These are phyloP conservation scores for Sardinella longiceps DNA, from an alignment of 2,797 vertebrate genomes.

Conservation along the genomic window DNA sequence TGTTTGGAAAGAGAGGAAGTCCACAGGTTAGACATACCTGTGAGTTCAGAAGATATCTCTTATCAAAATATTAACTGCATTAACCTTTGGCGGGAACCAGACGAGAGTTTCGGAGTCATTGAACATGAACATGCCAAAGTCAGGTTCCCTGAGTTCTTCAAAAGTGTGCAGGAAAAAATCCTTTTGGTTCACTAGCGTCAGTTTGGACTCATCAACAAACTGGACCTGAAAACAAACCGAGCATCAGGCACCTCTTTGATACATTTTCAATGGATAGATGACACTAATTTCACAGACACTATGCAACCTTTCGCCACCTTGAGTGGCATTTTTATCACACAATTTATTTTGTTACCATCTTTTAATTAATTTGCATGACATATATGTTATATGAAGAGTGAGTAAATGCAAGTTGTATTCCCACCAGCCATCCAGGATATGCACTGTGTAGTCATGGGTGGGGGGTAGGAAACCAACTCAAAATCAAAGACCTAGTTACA, in stretches of 20 bases:
- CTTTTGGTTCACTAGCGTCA: constrained; percentile 80
- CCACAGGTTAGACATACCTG: constrained; percentile 22
- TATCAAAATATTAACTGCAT: neutral
- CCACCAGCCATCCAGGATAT: too few relatives aligned
- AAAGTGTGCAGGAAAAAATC: constrained; percentile 91
- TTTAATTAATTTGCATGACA: too few relatives aligned
- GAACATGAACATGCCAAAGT: constrained; percentile 87
- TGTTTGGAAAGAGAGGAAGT: constrained; percentile 60
- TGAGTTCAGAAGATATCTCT: neutral
- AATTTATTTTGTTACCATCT: too few relatives aligned
- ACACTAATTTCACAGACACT: neutral
- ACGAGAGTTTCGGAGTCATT: constrained; percentile 83
- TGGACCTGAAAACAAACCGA: constrained; percentile 61
- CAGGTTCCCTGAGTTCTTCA: constrained; percentile 82
- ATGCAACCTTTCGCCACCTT: too few relatives aligned
- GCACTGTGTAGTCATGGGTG: too few relatives aligned
- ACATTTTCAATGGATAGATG: neutral
- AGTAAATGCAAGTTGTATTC: too few relatives aligned
- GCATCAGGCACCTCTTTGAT: neutral
- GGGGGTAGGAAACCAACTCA: too few relatives aligned
- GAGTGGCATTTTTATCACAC: too few relatives aligned
- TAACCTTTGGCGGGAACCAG: constrained; percentile 92
- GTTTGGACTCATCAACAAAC: constrained; percentile 64
- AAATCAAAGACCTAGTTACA: too few relatives aligned
- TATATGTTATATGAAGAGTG: too few relatives aligned